phyloP scores from a whole-genome alignment of 2,797 vertebrate genomes.

The Molossus molossus region DNA sequence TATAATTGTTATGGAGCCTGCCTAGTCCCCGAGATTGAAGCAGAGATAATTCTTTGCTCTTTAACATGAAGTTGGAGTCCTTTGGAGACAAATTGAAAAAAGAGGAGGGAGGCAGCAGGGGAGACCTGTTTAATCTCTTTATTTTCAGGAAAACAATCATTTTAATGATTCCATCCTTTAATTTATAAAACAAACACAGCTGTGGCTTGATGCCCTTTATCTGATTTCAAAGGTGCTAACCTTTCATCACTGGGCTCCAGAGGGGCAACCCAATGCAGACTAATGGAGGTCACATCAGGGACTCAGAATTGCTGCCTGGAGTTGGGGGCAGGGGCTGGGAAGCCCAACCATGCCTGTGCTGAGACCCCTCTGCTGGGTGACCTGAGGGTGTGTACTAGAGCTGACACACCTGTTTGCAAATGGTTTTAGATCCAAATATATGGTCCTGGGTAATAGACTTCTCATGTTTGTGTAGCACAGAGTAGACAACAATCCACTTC shows the following conservation, averaged over 20 bases:
- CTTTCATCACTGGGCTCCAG: slow-evolving; percentile 65
- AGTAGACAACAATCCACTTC: not conserved
- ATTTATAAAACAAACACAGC: slow-evolving; percentile 90
- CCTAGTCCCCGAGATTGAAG: slow-evolving; percentile 74
- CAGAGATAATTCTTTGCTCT: slow-evolving; percentile 75
- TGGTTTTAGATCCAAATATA: not conserved
- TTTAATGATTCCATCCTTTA: slow-evolving; percentile 87
- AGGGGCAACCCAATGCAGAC: not conserved
- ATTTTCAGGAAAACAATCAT: slow-evolving; percentile 88
- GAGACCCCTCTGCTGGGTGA: not conserved
- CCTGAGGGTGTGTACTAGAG: not conserved
- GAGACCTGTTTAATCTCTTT: slow-evolving; percentile 84
- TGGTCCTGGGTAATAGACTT: not conserved
- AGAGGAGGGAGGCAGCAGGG: slow-evolving; percentile 63
- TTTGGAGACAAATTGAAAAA: slow-evolving; percentile 85
- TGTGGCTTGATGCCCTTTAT: slow-evolving; percentile 87
- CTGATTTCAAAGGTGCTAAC: slow-evolving; percentile 86
- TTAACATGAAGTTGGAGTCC: slow-evolving; percentile 80
- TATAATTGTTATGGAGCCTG: slow-evolving; percentile 83
- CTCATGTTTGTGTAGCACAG: not conserved
- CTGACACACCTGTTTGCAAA: not conserved
- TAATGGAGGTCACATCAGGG: not conserved
- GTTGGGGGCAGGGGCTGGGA: not conserved
- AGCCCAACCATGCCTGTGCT: not conserved
- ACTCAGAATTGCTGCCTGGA: slow-evolving; percentile 8